Evolutionary conservation across 2,113 vertebrate genomes (phyloP).

Genomic region (Centropristis striata): DNA sequence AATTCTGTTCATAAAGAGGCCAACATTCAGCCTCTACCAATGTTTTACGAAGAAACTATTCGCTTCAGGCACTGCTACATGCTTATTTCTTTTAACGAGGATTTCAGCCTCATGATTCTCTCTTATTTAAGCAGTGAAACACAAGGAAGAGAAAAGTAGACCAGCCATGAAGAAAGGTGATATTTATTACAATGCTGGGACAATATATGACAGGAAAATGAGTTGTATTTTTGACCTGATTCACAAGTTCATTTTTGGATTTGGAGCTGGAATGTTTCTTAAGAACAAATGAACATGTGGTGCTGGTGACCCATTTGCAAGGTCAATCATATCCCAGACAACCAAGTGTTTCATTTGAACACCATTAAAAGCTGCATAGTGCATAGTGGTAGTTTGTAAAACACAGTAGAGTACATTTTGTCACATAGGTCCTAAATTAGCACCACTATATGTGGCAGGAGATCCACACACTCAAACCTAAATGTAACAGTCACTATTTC

Average conservation of each 20-base stretch:
- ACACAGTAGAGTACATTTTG: neutral
- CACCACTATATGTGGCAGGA: no score
- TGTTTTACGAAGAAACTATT: conserved; percentile 75
- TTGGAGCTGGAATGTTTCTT: conserved; percentile 1
- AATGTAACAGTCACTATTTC: no score
- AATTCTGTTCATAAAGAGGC: conserved; percentile 76
- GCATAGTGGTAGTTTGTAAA: neutral
- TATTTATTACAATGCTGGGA: neutral
- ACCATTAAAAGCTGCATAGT: conserved; percentile 17
- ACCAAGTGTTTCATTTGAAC: conserved; percentile 35
- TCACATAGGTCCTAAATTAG: no score
- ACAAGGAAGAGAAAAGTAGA: conserved; percentile 25
- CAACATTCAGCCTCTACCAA: conserved; percentile 64
- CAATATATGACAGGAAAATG: conserved; percentile 5
- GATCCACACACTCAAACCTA: no score
- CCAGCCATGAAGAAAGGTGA: conserved; percentile 10
- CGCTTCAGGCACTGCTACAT: conserved; percentile 68
- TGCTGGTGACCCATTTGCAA: conserved; percentile 25
- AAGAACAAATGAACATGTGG: conserved; percentile 32
- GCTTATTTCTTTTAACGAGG: conserved; percentile 72
- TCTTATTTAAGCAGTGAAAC: conserved; percentile 48
- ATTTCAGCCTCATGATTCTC: conserved; percentile 38
- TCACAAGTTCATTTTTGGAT: neutral
- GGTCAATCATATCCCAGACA: conserved; percentile 28
- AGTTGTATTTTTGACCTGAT: neutral